A percentile compares a stretch with the other conserved stretches of the same genome.
Evolutionary conservation across 2,888 invertebrate genomes (phyloP).

Genomic region (Agrochola lychnidis): DNA sequence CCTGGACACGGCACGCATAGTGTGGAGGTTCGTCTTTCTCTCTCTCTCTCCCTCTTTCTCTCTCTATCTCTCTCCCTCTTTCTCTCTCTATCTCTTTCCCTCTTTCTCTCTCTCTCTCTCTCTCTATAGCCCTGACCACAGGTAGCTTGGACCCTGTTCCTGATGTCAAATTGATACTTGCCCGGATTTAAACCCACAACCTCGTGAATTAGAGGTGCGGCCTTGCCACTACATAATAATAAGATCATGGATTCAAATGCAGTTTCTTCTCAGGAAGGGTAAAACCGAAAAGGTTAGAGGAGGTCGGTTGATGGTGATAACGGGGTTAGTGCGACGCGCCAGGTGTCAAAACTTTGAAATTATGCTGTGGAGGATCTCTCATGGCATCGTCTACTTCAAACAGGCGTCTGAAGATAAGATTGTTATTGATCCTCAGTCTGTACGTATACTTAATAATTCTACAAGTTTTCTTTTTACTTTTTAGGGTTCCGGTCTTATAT

Average conservation of each 20-base stretch:
- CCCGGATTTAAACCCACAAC: background rate
- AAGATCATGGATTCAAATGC: background rate
- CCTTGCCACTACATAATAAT: background rate
- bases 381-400: constrained; percentile 96
- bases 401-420: constrained; percentile 94
- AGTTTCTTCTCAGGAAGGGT: constrained; percentile 13
- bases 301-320: constrained; percentile 78
- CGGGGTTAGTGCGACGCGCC: constrained; percentile 79
- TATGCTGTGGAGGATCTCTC: constrained; percentile 85
- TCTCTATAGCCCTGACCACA: background rate
- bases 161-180: background rate
- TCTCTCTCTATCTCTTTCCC: background rate
- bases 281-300: constrained; percentile 30
- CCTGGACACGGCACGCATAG: too few species aligned
- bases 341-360: constrained; percentile 79
- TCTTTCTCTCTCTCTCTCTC: too few species aligned
- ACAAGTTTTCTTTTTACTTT: background rate
- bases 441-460: constrained; percentile 77
- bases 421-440: constrained; percentile 94
- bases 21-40: too few species aligned
- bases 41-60: background rate
- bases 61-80: background rate
- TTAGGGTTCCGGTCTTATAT: background rate
- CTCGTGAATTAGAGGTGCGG: too few species aligned
- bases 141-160: background rate